A percentile compares a stretch with the other conserved stretches of the same genome.
phyloP scores from a whole-genome alignment of 2,113 vertebrate genomes.

The Meles meles region DNA sequence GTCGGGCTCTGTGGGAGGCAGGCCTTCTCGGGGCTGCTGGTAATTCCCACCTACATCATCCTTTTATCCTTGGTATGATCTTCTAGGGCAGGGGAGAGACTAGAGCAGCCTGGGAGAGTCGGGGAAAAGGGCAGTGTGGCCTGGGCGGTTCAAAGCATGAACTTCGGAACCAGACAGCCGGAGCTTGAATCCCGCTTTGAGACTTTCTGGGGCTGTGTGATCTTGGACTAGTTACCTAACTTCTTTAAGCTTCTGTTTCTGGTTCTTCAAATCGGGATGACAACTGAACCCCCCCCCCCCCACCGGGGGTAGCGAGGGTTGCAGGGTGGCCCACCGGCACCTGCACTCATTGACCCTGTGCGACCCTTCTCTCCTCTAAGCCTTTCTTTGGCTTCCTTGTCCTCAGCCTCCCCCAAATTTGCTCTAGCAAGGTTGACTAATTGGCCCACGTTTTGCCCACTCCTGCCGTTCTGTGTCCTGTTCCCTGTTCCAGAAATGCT shows the following conservation, averaged over 20 bases:
- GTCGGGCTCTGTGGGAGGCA: background rate
- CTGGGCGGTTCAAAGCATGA: no score
- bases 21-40: background rate
- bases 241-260: background rate
- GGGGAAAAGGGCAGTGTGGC: background rate
- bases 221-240: background rate
- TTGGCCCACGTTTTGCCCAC: background rate
- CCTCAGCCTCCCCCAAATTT: background rate
- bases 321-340: background rate
- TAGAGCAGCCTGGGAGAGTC: background rate
- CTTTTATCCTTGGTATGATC: background rate
- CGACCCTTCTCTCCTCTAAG: background rate
- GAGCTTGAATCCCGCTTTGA: background rate
- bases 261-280: background rate
- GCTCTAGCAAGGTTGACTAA: background rate
- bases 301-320: background rate
- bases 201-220: slow-evolving; percentile 23
- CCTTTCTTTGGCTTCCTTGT: background rate
- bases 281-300: background rate
- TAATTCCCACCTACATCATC: background rate
- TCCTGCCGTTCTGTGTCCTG: background rate
- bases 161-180: background rate
- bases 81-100: background rate
- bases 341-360: background rate
- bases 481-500: background rate